phyloP scores from a whole-genome alignment of 2,888 invertebrate genomes.

The Acronicta leporina region DNA sequence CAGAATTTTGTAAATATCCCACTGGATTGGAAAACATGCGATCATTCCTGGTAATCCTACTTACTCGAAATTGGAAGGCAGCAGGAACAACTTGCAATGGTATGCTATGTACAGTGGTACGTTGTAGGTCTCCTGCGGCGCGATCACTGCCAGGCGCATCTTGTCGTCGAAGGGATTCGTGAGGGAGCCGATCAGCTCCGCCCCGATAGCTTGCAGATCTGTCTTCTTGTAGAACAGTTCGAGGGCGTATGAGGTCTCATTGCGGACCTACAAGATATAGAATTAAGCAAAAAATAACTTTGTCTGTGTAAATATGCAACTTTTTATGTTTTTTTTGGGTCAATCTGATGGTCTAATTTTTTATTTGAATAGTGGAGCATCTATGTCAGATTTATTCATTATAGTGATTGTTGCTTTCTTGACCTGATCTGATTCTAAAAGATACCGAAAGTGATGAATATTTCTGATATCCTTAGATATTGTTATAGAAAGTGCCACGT shows the following conservation, averaged over 20 bases:
- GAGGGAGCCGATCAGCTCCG: slow-evolving; percentile 90
- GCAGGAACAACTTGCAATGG: slow-evolving; percentile 93
- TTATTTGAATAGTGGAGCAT: no score
- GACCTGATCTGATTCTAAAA: no score
- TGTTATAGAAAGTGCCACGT: no score
- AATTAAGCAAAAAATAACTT: not conserved
- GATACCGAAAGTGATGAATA: no score
- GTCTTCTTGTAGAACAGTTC: slow-evolving; percentile 93
- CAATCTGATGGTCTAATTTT: no score
- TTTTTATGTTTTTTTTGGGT: no score
- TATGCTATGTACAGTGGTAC: slow-evolving; percentile 94
- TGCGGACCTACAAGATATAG: slow-evolving; percentile 88
- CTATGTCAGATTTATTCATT: no score
- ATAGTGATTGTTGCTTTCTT: no score
- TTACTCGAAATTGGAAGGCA: slow-evolving; percentile 93
- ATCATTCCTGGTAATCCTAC: slow-evolving; percentile 58
- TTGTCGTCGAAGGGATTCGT: slow-evolving; percentile 94
- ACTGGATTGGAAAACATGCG: no score
- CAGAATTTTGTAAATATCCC: no score
- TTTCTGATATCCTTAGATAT: no score
- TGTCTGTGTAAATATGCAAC: no score
- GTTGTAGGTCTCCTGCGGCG: slow-evolving; percentile 92
- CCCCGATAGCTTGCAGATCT: slow-evolving; percentile 91
- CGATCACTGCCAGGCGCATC: slow-evolving; percentile 92
- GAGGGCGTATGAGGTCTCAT: slow-evolving; percentile 93